Conservation (phyloP, 2,888 invertebrate species). For the Eupithecia inturbata region DNA sequence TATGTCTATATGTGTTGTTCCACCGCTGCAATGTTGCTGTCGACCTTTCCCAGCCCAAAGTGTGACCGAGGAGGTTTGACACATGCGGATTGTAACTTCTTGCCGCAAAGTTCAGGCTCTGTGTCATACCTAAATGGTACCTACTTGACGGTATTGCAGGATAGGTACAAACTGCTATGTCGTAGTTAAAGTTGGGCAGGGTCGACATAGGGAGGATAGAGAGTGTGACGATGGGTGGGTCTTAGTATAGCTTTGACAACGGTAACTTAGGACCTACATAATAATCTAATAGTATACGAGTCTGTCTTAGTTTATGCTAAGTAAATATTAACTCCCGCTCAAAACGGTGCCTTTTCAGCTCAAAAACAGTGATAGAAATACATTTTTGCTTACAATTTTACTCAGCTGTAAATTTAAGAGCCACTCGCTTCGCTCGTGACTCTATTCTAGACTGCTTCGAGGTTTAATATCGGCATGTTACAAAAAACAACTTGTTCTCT, state of each 20-base stretch:
- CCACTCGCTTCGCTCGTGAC: no score
- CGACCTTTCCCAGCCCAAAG: neutral
- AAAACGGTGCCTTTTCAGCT: neutral
- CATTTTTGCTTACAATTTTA: no score
- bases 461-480: no score
- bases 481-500: no score
- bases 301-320: neutral
- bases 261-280: neutral
- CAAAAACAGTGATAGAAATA: neutral
- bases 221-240: neutral
- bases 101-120: neutral
- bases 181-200: neutral
- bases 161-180: neutral
- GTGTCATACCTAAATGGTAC: neutral
- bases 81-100: conserved; percentile 2
- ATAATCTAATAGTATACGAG: neutral
- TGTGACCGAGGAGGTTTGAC: neutral
- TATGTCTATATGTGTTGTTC: neutral
- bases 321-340: neutral
- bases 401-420: no score
- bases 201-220: no score
- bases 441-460: no score
- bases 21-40: neutral
- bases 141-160: neutral
- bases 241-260: no score